A percentile compares a stretch with the other conserved stretches of the same genome.
These are phyloP conservation scores for Manis pentadactyla DNA, from an alignment of 2,797 vertebrate species.

Conservation along the genomic window DNA sequence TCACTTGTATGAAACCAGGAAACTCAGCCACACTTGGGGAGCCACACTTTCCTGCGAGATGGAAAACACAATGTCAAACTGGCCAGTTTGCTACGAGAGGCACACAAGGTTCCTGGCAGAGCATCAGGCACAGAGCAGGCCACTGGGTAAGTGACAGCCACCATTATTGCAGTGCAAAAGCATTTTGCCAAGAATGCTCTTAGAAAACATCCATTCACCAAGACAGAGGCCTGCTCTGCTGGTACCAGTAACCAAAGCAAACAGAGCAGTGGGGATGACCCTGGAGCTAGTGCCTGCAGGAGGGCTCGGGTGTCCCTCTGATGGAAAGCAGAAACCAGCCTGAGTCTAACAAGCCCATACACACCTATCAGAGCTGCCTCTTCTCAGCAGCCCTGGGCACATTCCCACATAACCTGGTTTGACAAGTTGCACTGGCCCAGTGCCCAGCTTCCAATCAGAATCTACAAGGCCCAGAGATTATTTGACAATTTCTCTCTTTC, in stretches of 20 bases:
- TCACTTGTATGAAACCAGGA: neutral
- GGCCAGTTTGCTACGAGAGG: neutral
- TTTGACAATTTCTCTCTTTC: slow-evolving; percentile 48
- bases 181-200: slow-evolving; percentile 83
- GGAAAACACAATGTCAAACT: neutral
- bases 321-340: slow-evolving; percentile 87
- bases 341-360: slow-evolving; percentile 88
- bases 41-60: neutral
- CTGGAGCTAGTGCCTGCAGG: slow-evolving; percentile 80
- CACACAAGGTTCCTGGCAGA: neutral
- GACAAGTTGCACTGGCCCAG: slow-evolving; percentile 86
- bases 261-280: slow-evolving; percentile 83
- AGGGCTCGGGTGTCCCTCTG: slow-evolving; percentile 85
- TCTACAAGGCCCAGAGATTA: slow-evolving; percentile 61
- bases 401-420: slow-evolving; percentile 86
- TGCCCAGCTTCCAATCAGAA: slow-evolving; percentile 83
- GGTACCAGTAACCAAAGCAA: slow-evolving; percentile 89
- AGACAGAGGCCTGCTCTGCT: slow-evolving; percentile 74
- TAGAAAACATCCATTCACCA: slow-evolving; percentile 86
- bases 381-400: slow-evolving; percentile 84
- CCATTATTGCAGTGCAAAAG: neutral
- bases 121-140: neutral
- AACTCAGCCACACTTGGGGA: neutral
- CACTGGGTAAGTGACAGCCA: neutral
- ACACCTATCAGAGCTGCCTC: slow-evolving; percentile 77